Evolutionary conservation across 1,140 invertebrate species (phyloP), one percentile per base, ranked within the genome.

Genomic region (Drosophila subobscura): DNA sequence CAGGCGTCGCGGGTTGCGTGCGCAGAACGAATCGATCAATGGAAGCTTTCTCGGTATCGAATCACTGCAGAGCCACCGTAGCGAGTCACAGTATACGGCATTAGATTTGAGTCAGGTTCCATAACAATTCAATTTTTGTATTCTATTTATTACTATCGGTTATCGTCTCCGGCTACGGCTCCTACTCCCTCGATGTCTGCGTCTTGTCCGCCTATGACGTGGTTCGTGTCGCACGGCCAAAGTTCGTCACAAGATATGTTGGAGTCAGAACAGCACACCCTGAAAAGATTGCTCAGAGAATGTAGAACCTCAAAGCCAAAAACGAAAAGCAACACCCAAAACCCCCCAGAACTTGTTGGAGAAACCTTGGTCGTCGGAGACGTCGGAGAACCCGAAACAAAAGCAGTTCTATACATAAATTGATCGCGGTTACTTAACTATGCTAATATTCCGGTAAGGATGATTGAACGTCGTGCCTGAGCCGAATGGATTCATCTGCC

Each of bases 361-460:
- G 22, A 61, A 80, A 80, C 73, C 81, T 86, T 86, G 81, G 77
- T 74, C 47, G 29, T 33, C 29, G 29, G 7, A 3, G 52, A n/a
- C 51, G 61, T 44, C 55, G 60, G 50, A 73, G 51, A 76, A 57
- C 46, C 52, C 65, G 70, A 72, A 76, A 79, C 76, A 85, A 88
- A 78, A 88, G 78, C 65, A 47, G 61, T 72, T 88, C 72, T 72
- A 61, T 75, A 80, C 66, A 88, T 85, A 86, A 57, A 66, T 81
- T 67, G 40, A 49, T 23, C 53, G 58, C 56, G 47, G 50, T 84
- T 85, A 79, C 64, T 79, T 79, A 85, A 85, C 80, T 86, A 86
- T 86, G 83, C 83, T 89, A 86, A 86, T 86, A 78, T 66, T 88
- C 66, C 66, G 83, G 65, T 83, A 83, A 83, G 83, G 83, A 88